Evolutionary conservation across 2,113 vertebrate species (phyloP).

Genomic region (Holacanthus passer): DNA sequence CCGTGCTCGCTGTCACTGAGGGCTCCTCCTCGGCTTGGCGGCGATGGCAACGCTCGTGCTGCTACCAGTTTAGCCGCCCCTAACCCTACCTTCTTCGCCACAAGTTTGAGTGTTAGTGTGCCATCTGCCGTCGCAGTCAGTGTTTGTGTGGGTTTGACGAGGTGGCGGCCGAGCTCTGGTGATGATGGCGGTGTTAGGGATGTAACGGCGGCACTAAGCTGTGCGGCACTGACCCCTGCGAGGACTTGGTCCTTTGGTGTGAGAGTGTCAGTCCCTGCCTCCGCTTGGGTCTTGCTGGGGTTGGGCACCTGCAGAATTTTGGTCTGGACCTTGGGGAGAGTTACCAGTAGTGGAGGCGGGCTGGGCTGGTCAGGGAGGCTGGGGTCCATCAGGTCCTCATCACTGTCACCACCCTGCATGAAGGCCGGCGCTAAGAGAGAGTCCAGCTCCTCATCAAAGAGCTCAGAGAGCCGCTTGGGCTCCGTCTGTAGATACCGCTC

Average conservation of each 20-base stretch:
- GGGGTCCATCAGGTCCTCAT: slow-evolving; percentile 89
- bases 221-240: slow-evolving; percentile 91
- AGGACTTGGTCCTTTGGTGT: slow-evolving; percentile 91
- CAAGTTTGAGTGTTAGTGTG: slow-evolving; percentile 93
- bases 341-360: slow-evolving; percentile 82
- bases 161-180: slow-evolving; percentile 96
- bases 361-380: slow-evolving; percentile 87
- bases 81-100: slow-evolving; percentile 93
- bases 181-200: slow-evolving; percentile 97
- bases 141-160: slow-evolving; percentile 93
- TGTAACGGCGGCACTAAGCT: slow-evolving; percentile 95
- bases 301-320: slow-evolving; percentile 85
- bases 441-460: slow-evolving; percentile 94
- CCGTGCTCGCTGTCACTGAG: slow-evolving; percentile 77
- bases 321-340: slow-evolving; percentile 88
- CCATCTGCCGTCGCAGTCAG: slow-evolving; percentile 90
- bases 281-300: slow-evolving; percentile 72
- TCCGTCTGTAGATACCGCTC: slow-evolving; percentile 98
- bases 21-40: slow-evolving; percentile 87
- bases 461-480: slow-evolving; percentile 93
- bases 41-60: slow-evolving; percentile 82
- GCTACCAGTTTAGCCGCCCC: slow-evolving; percentile 90
- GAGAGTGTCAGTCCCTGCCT: slow-evolving; percentile 64
- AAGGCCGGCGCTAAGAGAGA: slow-evolving; percentile 91
- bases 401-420: slow-evolving; percentile 87